Base-by-base conservation (phyloP, 2,797 vertebrate genomes). In the Bradypodion ventrale region DNA sequence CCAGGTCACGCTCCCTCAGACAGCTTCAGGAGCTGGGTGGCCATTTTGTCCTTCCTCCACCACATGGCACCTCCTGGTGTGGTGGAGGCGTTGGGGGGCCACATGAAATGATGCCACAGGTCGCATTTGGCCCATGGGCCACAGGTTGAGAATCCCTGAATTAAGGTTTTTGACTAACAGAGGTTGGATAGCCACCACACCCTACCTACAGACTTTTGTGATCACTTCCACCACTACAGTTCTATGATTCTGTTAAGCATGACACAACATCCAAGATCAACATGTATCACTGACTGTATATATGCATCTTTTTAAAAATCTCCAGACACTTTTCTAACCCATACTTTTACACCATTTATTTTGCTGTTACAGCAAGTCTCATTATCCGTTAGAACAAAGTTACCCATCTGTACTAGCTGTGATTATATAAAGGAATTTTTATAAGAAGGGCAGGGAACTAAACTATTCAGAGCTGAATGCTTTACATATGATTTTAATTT, bases 401-500 rank as follows among this genome's bases (percentile, higher is more conserved):
- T 77, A 66, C 46, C 44, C 88, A 90, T 87, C 44, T 90, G 78
- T 52, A 85, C 66, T 69, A 63, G 73, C 62, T 62, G 84, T 73
- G 73, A 70, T 63, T 80, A 76, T 42, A 72, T n/a, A 37, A 52
- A 63, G 21, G 63, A 52, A 62, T 70, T 89, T 84, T 9, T 86
- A 40, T 82, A 21, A 88, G 23, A 1, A 74, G 44, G 60, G 7
- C 46, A 90, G 66, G 44, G 77, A 77, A 49, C 69, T 78, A 78
- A 86, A 90, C 78, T 75, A 75, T 42, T 83, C 46, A 42, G 32
- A 56, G 25, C 25, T 80, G 52, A 83, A 56, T 68, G 23, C 37
- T 86, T 66, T 29, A 60, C 69, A 49, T 69, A 65, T 70, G 74
- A 91, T 66, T 89, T 90, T 73, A 81, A 63, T 74, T 85, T 83